A percentile compares a stretch with the other conserved stretches of the same genome.
phyloP scores from a whole-genome alignment of 2,113 vertebrate genomes.

The Raja brachyura region DNA sequence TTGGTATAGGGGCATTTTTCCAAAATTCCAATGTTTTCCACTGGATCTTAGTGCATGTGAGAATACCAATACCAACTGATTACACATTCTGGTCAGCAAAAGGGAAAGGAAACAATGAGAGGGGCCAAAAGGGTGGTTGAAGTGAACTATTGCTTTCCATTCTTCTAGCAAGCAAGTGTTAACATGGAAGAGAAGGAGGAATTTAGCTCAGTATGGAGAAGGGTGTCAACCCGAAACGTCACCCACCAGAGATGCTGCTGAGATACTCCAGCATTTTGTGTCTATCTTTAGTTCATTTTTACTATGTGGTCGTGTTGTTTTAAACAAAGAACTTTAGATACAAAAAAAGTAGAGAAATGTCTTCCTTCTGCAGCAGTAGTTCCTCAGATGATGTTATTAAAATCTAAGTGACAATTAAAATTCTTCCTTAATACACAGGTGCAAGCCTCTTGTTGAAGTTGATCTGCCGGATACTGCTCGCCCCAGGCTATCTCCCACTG shows the following conservation, averaged over 20 bases:
- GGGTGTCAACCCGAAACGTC: too few species aligned
- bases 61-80: not conserved
- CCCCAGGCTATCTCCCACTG: not conserved
- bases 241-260: too few species aligned
- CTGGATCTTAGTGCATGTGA: too few species aligned
- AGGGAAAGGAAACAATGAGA: too few species aligned
- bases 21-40: too few species aligned
- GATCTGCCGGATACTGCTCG: not conserved
- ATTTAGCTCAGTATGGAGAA: too few species aligned
- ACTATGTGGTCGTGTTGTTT: not conserved
- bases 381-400: not conserved
- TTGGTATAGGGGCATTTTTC: too few species aligned
- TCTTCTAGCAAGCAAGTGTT: not conserved
- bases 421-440: not conserved
- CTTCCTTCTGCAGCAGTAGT: too few species aligned
- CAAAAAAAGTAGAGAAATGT: not conserved
- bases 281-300: not conserved
- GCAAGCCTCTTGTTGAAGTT: not conserved
- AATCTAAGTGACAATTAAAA: not conserved
- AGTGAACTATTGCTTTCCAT: too few species aligned
- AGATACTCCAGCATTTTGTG: too few species aligned
- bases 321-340: not conserved
- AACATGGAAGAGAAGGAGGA: too few species aligned
- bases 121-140: too few species aligned
- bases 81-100: not conserved